Conservation (phyloP, 2,797 vertebrate genomes). For the Arnoldichthys spilopterus region DNA sequence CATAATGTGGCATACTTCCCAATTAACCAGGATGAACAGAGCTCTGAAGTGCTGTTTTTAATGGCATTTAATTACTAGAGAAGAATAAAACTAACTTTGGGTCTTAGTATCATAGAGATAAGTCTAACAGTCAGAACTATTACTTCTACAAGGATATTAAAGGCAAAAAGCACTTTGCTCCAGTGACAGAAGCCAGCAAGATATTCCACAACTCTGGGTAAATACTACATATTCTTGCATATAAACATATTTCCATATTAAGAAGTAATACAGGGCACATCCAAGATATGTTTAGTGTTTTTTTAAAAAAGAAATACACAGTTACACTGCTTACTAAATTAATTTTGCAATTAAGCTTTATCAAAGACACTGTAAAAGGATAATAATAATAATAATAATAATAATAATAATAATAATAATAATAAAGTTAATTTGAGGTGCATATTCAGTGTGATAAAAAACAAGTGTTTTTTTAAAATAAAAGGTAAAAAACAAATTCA, state of each 20-base stretch:
- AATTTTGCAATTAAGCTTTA: slow-evolving; percentile 34
- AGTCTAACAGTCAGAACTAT: slow-evolving; percentile 6
- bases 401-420: slow-evolving; percentile 40
- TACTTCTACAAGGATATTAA: slow-evolving; percentile 2
- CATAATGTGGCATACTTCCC: not conserved
- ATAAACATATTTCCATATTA: slow-evolving; percentile 26
- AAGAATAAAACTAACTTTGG: slow-evolving; percentile 6
- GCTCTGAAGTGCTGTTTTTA: not conserved
- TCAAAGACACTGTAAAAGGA: slow-evolving; percentile 67
- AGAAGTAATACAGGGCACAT: slow-evolving; percentile 33
- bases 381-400: slow-evolving; percentile 72
- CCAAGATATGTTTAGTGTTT: slow-evolving; percentile 14
- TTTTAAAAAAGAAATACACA: slow-evolving; percentile 19
- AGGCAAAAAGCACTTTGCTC: slow-evolving; percentile 19
- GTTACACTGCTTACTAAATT: not conserved
- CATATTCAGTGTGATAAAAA: slow-evolving; percentile 79
- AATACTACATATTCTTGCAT: slow-evolving; percentile 2
- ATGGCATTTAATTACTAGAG: not conserved
- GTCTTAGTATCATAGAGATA: slow-evolving; percentile 2
- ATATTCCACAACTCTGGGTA: not conserved
- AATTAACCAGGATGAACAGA: not conserved
- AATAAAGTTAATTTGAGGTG: slow-evolving; percentile 77
- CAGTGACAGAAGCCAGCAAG: not conserved
- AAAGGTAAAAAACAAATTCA: slow-evolving; percentile 76
- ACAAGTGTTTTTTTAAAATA: slow-evolving; percentile 64